Conservation (phyloP, 2,888 invertebrate species). For the Leptinotarsa juncta region DNA sequence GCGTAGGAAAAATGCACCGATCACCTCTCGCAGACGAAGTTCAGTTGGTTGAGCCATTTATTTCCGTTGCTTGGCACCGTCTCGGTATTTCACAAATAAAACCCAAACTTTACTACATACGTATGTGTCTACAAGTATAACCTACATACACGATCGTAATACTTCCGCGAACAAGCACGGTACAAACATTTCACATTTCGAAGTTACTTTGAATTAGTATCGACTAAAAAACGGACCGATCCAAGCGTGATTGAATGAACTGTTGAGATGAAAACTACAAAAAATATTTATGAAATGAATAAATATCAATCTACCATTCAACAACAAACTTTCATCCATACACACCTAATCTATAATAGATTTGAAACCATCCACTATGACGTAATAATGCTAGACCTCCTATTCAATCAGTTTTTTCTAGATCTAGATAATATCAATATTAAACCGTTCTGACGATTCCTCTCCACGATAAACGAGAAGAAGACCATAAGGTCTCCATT, state of each 20-base stretch:
- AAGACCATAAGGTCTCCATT: too few relatives aligned
- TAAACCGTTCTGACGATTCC: too few relatives aligned
- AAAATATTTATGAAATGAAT: background rate
- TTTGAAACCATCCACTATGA: too few relatives aligned
- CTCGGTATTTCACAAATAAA: conserved; percentile 19
- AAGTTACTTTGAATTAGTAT: background rate
- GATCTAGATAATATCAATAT: too few relatives aligned
- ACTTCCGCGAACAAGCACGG: background rate
- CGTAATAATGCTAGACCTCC: too few relatives aligned
- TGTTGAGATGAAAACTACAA: background rate
- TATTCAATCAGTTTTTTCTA: too few relatives aligned
- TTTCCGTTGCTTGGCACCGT: conserved; percentile 12
- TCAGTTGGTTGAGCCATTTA: conserved; percentile 14
- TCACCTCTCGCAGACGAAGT: conserved; percentile 5
- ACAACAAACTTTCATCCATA: too few relatives aligned
- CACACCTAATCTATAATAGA: too few relatives aligned
- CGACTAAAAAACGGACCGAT: background rate
- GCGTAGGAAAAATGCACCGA: background rate
- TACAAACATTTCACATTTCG: background rate
- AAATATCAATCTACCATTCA: too few relatives aligned
- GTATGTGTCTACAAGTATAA: background rate
- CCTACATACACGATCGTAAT: conserved; percentile 10
- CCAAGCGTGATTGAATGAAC: background rate
- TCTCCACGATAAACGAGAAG: too few relatives aligned
- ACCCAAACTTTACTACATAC: conserved; percentile 6